Conservation (phyloP, 2,888 invertebrate genomes). For the Ryuthela nishihirai region DNA sequence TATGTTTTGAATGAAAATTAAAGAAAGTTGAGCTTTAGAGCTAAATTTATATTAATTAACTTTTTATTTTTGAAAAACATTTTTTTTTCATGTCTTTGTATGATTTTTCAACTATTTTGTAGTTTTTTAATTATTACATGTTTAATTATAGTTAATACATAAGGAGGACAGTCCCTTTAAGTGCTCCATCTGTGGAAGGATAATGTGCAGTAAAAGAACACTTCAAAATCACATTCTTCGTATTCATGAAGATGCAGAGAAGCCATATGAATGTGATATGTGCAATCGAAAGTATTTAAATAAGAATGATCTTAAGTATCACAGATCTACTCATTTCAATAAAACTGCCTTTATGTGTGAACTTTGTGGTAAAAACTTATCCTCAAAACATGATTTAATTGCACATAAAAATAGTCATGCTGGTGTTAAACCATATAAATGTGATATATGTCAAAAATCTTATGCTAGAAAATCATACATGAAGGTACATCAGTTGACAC, state of each 20-base stretch:
- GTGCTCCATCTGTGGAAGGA: background rate
- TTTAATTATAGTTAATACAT: background rate
- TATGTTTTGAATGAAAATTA: too few species aligned
- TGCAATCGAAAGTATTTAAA: background rate
- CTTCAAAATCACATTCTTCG: background rate
- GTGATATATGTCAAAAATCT: background rate
- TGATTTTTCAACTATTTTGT: background rate
- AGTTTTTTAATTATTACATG: background rate
- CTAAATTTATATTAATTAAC: too few species aligned
- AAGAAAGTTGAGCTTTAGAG: too few species aligned
- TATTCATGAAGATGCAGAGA: background rate
- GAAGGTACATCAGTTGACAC: background rate
- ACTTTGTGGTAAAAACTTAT: background rate
- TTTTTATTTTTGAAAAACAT: too few species aligned
- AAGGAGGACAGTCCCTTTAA: background rate
- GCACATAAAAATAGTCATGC: background rate
- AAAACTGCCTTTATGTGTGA: background rate
- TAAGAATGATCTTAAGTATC: background rate
- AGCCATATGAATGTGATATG: background rate
- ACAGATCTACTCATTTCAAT: background rate
- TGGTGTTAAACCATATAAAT: background rate
- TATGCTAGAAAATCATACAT: background rate
- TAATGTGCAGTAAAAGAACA: background rate
- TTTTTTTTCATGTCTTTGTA: too few species aligned
- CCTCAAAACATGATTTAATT: background rate